A percentile compares a stretch with the other conserved stretches of the same genome.
Conservation (phyloP, 1,140 invertebrate genomes). For the Drosophila micromelanica region DNA sequence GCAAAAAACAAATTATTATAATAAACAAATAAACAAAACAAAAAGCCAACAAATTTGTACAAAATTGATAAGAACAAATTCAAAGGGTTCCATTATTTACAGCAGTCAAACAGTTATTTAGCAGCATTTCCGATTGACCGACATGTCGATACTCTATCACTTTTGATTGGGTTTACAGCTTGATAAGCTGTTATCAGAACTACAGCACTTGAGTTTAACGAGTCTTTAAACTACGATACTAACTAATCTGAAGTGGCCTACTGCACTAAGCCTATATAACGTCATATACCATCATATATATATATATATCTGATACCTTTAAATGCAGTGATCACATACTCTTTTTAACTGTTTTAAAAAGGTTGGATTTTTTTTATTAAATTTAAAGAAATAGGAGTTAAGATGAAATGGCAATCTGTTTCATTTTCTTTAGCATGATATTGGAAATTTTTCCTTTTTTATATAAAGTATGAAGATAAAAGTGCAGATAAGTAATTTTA, state of each 20-base stretch:
- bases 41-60: constrained; percentile 15
- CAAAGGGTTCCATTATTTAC: constrained; percentile 39
- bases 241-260: background rate
- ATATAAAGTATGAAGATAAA: too few relatives aligned
- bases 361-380: too few relatives aligned
- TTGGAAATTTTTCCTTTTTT: too few relatives aligned
- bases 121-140: background rate
- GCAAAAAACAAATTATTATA: constrained; percentile 42
- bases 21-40: constrained; percentile 27
- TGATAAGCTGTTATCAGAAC: constrained; percentile 19
- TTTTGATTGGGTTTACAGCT: background rate
- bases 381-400: too few relatives aligned
- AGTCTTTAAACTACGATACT: constrained; percentile 4
- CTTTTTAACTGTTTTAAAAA: background rate
- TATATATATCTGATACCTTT: background rate
- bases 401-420: too few relatives aligned
- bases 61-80: constrained; percentile 20
- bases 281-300: background rate
- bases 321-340: background rate
- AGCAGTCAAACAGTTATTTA: constrained; percentile 2
- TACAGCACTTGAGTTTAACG: background rate
- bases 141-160: background rate
- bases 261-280: background rate
- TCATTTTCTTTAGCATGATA: too few relatives aligned
- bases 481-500: too few relatives aligned